These are phyloP conservation scores for Butorides virescens DNA, from an alignment of 2,113 vertebrate genomes.

Conservation along the genomic window DNA sequence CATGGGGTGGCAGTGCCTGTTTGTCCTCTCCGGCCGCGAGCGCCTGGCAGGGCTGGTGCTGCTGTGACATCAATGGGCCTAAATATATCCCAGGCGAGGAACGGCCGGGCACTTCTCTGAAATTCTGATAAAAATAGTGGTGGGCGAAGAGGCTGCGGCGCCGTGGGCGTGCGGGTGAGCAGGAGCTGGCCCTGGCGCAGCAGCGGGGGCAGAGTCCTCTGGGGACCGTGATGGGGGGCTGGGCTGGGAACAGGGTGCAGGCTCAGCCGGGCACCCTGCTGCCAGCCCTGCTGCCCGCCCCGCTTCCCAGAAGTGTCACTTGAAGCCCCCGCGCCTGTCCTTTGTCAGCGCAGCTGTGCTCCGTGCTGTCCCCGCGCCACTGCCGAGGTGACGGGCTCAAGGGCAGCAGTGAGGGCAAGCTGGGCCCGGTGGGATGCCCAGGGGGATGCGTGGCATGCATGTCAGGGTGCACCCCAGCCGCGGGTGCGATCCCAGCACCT, in stretches of 20 bases:
- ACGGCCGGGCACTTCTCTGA: slow-evolving; percentile 79
- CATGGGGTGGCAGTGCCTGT: background rate
- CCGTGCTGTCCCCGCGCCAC: background rate
- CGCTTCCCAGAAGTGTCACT: slow-evolving; percentile 59
- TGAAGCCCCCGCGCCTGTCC: background rate
- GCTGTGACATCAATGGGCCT: slow-evolving; percentile 60
- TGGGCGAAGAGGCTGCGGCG: background rate
- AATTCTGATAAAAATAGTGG: slow-evolving; percentile 91
- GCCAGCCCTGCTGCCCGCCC: background rate
- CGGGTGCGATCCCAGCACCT: background rate
- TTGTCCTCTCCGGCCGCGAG: slow-evolving; percentile 6
- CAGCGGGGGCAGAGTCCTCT: background rate
- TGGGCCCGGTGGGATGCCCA: background rate
- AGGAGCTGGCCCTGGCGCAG: background rate
- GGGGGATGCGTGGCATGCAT: background rate
- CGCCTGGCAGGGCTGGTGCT: background rate
- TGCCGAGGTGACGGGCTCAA: background rate
- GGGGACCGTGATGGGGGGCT: accelerated
- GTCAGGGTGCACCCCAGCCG: background rate
- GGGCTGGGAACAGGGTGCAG: background rate
- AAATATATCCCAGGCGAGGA: slow-evolving; percentile 65
- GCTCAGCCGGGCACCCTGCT: background rate
- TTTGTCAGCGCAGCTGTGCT: slow-evolving; percentile 33
- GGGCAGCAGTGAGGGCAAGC: background rate
- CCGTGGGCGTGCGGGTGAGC: accelerated